Conservation (phyloP, 1,140 invertebrate genomes). For the Drosophila serrata region DNA sequence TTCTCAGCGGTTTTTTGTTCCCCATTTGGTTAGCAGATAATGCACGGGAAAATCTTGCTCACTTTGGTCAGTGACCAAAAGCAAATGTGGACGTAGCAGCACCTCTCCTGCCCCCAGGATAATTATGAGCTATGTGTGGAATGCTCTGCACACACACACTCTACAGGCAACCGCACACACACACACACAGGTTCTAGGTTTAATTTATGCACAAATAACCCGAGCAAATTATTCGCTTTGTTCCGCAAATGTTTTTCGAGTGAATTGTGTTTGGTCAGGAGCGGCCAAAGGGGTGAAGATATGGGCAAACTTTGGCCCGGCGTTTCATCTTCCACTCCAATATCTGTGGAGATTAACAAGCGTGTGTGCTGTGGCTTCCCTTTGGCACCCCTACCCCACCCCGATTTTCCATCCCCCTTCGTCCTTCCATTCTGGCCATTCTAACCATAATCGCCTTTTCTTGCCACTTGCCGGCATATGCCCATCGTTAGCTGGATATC, state of each 20-base stretch:
- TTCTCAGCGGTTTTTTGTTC: slow-evolving; percentile 29
- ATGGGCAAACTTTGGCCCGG: slow-evolving; percentile 24
- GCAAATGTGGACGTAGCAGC: slow-evolving; percentile 42
- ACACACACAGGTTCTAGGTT: slow-evolving; percentile 19
- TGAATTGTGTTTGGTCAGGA: slow-evolving; percentile 36
- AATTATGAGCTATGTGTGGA: slow-evolving; percentile 77
- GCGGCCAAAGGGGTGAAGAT: background rate
- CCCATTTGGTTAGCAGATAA: slow-evolving; percentile 63
- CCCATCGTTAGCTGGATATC: slow-evolving; percentile 46
- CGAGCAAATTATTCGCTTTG: slow-evolving; percentile 76
- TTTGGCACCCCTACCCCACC: slow-evolving; percentile 2
- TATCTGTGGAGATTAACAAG: slow-evolving; percentile 43
- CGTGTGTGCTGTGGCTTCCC: slow-evolving; percentile 34
- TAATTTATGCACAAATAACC: slow-evolving; percentile 72
- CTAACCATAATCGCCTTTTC: slow-evolving; percentile 64
- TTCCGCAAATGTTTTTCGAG: slow-evolving; percentile 61
- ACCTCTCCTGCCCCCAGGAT: slow-evolving; percentile 29
- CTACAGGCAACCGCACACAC: background rate
- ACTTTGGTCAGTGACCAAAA: slow-evolving; percentile 51
- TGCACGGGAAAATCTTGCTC: slow-evolving; percentile 69
- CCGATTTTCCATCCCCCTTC: too few relatives aligned
- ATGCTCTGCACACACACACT: slow-evolving; percentile 13
- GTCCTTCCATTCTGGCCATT: background rate
- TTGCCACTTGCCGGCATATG: slow-evolving; percentile 55
- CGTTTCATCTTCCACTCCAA: slow-evolving; percentile 30